Conservation (phyloP, 2,888 invertebrate genomes). For the Ctenicera cuprea region DNA sequence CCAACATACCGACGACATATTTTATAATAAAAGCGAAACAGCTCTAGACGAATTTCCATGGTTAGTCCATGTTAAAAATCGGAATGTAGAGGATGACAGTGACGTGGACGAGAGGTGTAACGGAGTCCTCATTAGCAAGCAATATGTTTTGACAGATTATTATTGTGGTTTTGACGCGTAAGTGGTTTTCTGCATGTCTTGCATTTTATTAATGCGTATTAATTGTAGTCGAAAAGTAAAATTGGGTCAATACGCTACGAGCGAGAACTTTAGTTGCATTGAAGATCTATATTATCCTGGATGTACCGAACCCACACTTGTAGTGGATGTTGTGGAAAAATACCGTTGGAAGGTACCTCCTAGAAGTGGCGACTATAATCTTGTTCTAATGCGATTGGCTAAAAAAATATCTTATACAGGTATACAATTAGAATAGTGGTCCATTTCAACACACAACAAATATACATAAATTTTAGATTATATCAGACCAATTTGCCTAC, state of each 20-base stretch:
- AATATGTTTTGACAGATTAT: conserved; percentile 44
- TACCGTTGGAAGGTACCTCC: conserved; percentile 17
- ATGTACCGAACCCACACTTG: conserved; percentile 31
- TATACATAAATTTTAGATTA: conserved; percentile 37
- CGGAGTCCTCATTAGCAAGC: conserved; percentile 40
- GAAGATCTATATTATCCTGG: background rate
- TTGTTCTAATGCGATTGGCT: conserved; percentile 31
- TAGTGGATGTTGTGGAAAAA: conserved; percentile 14
- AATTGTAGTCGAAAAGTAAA: background rate
- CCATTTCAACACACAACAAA: background rate
- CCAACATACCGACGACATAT: conserved; percentile 35
- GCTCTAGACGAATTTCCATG: conserved; percentile 45
- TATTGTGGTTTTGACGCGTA: conserved; percentile 42
- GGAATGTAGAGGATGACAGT: background rate
- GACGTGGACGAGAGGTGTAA: conserved; percentile 38
- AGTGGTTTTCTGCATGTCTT: too few relatives aligned
- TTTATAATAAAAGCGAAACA: conserved; percentile 1
- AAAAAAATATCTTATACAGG: conserved; percentile 29
- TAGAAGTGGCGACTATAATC: conserved; percentile 32
- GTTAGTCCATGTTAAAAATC: conserved; percentile 35
- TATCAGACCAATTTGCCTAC: conserved; percentile 45
- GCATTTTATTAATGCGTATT: too few relatives aligned
- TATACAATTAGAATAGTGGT: background rate
- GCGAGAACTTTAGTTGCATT: conserved; percentile 25
- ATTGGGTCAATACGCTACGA: conserved; percentile 29